Base-by-base conservation (phyloP, 2,113 vertebrate genomes). In the Mola mola region DNA sequence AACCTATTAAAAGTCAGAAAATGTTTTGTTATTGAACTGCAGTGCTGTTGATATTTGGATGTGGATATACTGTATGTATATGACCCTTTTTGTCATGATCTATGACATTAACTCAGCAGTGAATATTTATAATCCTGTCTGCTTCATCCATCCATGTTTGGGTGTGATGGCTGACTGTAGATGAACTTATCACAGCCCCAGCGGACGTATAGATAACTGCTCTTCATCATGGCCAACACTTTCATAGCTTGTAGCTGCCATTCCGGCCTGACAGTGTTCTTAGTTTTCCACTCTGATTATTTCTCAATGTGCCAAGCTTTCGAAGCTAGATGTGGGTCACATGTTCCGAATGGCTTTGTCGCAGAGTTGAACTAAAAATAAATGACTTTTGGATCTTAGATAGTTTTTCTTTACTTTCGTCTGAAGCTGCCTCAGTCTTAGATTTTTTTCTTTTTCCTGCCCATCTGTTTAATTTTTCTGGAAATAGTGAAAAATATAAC, bases 141-240 rank as follows among this genome's bases (percentile, higher is more conserved):
- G 24, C 53, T 57, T 38, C 24, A 74, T 53, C 25, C 69, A 55
- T 22, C n/a, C n/a, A n/a, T n/a, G n/a, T n/a, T n/a, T n/a, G n/a
- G n/a, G n/a, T n/a, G n/a, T n/a, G n/a, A n/a, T n/a, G n/a, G n/a
- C n/a, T n/a, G n/a, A n/a, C n/a, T n/a, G n/a, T n/a, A n/a, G n/a
- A n/a, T n/a, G n/a, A n/a, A n/a, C n/a, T n/a, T n/a, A n/a, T n/a
- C n/a, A n/a, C n/a, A n/a, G n/a, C n/a, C n/a, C n/a, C n/a, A n/a
- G n/a, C n/a, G n/a, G 53, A 58, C 19, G 5, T 53, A 28, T 41
- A 40, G 46, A 52, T 49, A 48, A 37, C 47, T 60, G 29, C 16
- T 34, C 36, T 33, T 60, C 16, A 37, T 62, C 40, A 51, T 77
- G 13, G 9, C 5, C 28, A 9, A n/a, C n/a, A n/a, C n/a, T n/a